Conservation (phyloP, 2,888 invertebrate species). For the Drosophila macrothrix region DNA sequence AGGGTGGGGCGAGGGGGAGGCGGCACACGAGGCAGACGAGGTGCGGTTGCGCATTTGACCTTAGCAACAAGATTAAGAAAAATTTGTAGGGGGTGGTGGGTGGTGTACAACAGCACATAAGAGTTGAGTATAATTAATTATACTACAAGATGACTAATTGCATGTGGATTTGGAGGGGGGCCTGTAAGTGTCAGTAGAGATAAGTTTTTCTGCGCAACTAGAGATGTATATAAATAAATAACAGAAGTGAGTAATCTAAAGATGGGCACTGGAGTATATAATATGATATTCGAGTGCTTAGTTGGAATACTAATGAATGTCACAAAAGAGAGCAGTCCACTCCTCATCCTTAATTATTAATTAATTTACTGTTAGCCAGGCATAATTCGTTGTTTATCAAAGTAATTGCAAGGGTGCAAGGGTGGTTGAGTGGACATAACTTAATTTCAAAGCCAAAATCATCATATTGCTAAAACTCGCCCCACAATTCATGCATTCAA, state of each 20-base stretch:
- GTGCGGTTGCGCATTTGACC: slow-evolving; percentile 29
- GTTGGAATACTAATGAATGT: neutral
- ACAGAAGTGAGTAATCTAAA: neutral
- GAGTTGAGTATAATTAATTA: slow-evolving; percentile 19
- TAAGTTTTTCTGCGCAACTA: neutral
- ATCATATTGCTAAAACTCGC: slow-evolving; percentile 21
- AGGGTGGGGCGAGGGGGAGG: neutral
- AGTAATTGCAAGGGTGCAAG: neutral
- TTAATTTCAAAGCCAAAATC: slow-evolving; percentile 14
- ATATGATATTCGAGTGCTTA: neutral
- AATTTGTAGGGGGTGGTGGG: neutral
- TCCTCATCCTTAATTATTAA: neutral
- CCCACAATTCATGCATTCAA: slow-evolving; percentile 31
- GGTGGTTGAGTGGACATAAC: neutral
- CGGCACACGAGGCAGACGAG: neutral
- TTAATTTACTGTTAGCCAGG: neutral
- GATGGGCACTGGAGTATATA: neutral
- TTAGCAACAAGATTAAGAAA: slow-evolving; percentile 40
- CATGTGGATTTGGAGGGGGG: neutral
- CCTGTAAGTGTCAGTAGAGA: slow-evolving; percentile 1
- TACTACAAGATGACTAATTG: slow-evolving; percentile 41
- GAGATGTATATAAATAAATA: slow-evolving; percentile 1
- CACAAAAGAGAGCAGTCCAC: neutral
- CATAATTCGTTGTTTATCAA: neutral
- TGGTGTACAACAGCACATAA: neutral